phyloP scores from a whole-genome alignment of 2,888 invertebrate genomes.

The Acanthococcus lagerstroemiae region DNA sequence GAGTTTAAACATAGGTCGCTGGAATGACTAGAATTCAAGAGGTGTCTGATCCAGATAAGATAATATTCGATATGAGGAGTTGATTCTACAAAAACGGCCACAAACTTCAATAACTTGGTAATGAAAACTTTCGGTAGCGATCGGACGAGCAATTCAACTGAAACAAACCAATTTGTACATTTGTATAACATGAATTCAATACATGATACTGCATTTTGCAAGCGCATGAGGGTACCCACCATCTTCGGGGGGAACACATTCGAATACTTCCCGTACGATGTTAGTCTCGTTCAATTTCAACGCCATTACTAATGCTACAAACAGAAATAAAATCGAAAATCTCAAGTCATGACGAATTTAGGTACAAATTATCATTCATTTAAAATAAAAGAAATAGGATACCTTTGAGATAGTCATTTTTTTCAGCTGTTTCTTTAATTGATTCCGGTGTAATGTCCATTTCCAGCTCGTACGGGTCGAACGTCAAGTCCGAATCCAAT shows the following conservation, averaged over 20 bases:
- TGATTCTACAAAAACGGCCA: slow-evolving; percentile 62
- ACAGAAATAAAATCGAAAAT: not conserved
- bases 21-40: slow-evolving; percentile 46
- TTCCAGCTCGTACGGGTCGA: slow-evolving; percentile 88
- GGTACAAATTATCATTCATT: not conserved
- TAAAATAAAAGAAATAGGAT: slow-evolving; percentile 12
- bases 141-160: slow-evolving; percentile 65
- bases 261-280: slow-evolving; percentile 68
- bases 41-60: slow-evolving; percentile 61
- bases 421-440: slow-evolving; percentile 49
- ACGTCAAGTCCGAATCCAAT: slow-evolving; percentile 63
- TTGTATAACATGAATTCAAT: too few relatives aligned
- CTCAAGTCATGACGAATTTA: not conserved
- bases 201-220: too few relatives aligned
- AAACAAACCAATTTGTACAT: slow-evolving; percentile 39
- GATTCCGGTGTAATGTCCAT: slow-evolving; percentile 68
- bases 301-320: slow-evolving; percentile 66
- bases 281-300: slow-evolving; percentile 71
- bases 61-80: slow-evolving; percentile 83
- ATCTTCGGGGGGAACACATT: slow-evolving; percentile 63
- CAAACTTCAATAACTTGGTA: slow-evolving; percentile 59
- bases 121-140: slow-evolving; percentile 64
- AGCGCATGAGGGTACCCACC: slow-evolving; percentile 50
- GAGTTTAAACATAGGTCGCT: slow-evolving; percentile 17
- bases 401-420: slow-evolving; percentile 55